Evolutionary conservation across 2,797 vertebrate species (phyloP), one percentile per base, ranked within the genome.

Genomic region (Urophycis tenuis): DNA sequence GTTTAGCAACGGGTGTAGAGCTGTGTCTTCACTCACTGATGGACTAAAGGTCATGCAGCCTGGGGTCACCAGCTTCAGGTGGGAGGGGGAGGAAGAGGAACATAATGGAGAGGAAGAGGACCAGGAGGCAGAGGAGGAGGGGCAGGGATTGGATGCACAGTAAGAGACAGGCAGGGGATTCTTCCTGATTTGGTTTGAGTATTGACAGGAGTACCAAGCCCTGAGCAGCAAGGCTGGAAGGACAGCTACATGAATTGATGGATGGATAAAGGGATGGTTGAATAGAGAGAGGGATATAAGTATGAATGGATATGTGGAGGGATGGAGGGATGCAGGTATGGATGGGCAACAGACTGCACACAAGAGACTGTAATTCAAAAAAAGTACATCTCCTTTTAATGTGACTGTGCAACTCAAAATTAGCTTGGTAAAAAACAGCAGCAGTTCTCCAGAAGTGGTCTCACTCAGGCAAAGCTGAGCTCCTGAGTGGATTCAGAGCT

Each of bases 31-130:
- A 60, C 32, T 78, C 74, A 14, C 15, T 3, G 30, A 49, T 29
- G 73, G 34, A 76, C 76, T 25, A 84, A 86, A 88, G 77, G 85
- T 85, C 81, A 79, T 0, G 22, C 76, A 70, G 80, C 84, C 85
- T 34, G 35, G 86, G 87, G 85, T 79, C 77, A 22, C 36, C 33
- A 5, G 70, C 31, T 5, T 72, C 49, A 74, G 33, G 31, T 29
- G 74, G 33, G n/a, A 74, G 45, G 45, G 22, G 45, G 45, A 49
- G 12, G 19, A 49, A 19, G 45, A 49, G 45, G 19, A 22, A 19
- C 2, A 7, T 1, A 49, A 49, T 17, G 45, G 39, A 3, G 45
- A 49, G 17, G 19, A 49, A 22, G 45, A 49, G 41, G 4, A 49
- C 45, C 17, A 17, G 45, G 17, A 49, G 19, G 45, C 15, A 49